Percentiles rank a stretch among this genome's conserved stretches.
Evolutionary conservation across 92 coral and sea anemone species (phyloP).

Genomic region (Epizoanthus fatuus): DNA sequence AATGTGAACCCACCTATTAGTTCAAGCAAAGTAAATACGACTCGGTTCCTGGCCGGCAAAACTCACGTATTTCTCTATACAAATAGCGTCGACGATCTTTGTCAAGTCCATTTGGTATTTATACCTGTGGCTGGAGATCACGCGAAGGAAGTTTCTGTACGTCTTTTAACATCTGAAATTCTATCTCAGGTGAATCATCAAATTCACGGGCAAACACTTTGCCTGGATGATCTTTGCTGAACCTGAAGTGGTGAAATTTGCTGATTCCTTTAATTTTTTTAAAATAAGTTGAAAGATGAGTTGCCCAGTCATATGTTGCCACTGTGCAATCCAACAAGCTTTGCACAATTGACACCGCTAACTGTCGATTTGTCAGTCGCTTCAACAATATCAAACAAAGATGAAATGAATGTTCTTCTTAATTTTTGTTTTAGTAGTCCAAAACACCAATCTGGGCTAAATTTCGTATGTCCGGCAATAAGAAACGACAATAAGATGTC

Average conservation of each 20-base stretch:
- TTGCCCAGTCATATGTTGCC: slow-evolving; percentile 7
- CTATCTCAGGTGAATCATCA: not conserved
- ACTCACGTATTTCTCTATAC: slow-evolving; percentile 32
- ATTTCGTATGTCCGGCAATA: slow-evolving; percentile 47
- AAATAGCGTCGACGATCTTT: slow-evolving; percentile 25
- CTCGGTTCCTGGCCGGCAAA: slow-evolving; percentile 30
- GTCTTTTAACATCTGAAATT: slow-evolving; percentile 15
- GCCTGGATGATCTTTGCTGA: slow-evolving; percentile 9
- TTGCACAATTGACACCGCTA: not conserved
- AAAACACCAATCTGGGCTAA: slow-evolving; percentile 48
- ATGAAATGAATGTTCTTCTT: slow-evolving; percentile 26
- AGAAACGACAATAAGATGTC: slow-evolving; percentile 40
- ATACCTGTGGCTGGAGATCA: slow-evolving; percentile 5
- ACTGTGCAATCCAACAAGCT: not conserved
- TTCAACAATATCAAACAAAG: slow-evolving; percentile 35
- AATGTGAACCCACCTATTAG: too few relatives aligned
- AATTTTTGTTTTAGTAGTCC: slow-evolving; percentile 27
- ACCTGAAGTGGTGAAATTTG: slow-evolving; percentile 29
- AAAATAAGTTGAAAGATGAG: not conserved
- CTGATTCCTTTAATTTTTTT: slow-evolving; percentile 22
- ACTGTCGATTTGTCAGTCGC: slow-evolving; percentile 2
- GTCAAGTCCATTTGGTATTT: slow-evolving; percentile 22
- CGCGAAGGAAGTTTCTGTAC: not conserved
- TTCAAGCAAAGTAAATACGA: not conserved
- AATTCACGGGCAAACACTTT: not conserved